These are phyloP conservation scores for Aleiodes alternator DNA, from an alignment of 2,888 invertebrate species.

Conservation along the genomic window DNA sequence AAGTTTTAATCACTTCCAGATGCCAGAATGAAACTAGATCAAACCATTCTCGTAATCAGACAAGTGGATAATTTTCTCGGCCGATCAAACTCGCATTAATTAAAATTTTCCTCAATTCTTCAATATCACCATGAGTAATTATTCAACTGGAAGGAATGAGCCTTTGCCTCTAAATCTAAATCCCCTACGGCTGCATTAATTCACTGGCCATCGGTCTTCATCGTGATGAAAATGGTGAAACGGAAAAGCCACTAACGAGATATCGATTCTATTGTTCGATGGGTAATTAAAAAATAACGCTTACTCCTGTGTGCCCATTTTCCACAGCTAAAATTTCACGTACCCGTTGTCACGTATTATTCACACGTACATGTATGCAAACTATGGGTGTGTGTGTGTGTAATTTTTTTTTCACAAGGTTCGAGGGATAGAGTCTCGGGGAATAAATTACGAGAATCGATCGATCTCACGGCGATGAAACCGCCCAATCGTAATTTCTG, in stretches of 20 bases:
- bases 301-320: slow-evolving; percentile 44
- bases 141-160: too few relatives aligned
- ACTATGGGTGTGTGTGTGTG: too few relatives aligned
- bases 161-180: too few relatives aligned
- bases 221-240: slow-evolving; percentile 40
- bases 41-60: too few relatives aligned
- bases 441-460: slow-evolving; percentile 61
- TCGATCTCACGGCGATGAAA: slow-evolving; percentile 55
- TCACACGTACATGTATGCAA: too few relatives aligned
- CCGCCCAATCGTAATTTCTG: slow-evolving; percentile 54
- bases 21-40: too few relatives aligned
- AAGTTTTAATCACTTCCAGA: too few relatives aligned
- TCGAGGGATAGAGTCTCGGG: slow-evolving; percentile 46
- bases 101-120: too few relatives aligned
- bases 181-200: slow-evolving; percentile 42
- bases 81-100: too few relatives aligned
- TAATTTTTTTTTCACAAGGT: not conserved
- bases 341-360: too few relatives aligned
- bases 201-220: slow-evolving; percentile 42
- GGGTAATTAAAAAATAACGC: slow-evolving; percentile 58
- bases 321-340: not conserved
- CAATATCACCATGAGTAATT: too few relatives aligned
- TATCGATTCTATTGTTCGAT: slow-evolving; percentile 57
- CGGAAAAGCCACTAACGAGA: slow-evolving; percentile 52
- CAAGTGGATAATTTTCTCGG: too few relatives aligned